Evolutionary conservation across 1,140 invertebrate species (phyloP).

Genomic region (Heliconius congener): DNA sequence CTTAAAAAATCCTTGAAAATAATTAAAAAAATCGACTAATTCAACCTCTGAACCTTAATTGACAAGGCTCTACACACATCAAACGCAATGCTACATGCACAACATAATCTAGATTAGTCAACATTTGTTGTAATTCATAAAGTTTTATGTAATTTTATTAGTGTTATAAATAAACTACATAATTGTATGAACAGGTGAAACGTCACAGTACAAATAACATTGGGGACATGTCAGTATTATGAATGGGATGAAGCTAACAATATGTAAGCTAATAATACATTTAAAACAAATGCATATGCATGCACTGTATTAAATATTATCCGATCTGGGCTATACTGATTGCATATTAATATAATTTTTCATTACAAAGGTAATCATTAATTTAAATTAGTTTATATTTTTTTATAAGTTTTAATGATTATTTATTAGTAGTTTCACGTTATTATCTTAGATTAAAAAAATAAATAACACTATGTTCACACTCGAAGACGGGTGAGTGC

Average conservation of each 20-base stretch:
- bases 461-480: neutral
- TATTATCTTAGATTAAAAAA: too few species aligned
- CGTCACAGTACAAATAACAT: constrained; percentile 29
- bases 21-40: neutral
- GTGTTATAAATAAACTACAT: neutral
- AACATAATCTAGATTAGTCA: neutral
- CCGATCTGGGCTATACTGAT: neutral
- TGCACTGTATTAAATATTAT: neutral
- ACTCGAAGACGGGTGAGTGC: neutral
- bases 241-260: constrained; percentile 11
- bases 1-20: too few species aligned
- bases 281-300: neutral
- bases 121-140: neutral
- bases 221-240: constrained; percentile 12
- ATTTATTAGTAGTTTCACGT: too few species aligned
- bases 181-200: constrained; percentile 9
- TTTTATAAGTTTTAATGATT: neutral
- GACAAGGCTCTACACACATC: neutral
- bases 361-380: neutral
- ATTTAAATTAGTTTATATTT: neutral
- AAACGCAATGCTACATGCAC: neutral
- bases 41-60: neutral
- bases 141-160: neutral
- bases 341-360: neutral
- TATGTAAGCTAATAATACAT: constrained; percentile 24